These are phyloP conservation scores for Paraplagusia blochii DNA, from an alignment of 2,113 vertebrate genomes.

Conservation along the genomic window DNA sequence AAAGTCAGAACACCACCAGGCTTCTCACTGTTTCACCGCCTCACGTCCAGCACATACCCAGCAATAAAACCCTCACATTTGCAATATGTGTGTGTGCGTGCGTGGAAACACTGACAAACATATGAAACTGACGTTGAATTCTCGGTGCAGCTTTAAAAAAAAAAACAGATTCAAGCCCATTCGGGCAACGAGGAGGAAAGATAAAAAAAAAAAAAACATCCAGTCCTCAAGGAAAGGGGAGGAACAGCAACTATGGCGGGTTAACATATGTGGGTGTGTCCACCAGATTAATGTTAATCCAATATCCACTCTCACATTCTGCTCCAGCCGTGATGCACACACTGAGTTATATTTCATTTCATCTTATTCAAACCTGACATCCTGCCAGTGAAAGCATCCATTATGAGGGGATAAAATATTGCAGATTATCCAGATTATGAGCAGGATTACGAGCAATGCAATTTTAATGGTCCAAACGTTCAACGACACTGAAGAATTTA, in stretches of 20 bases:
- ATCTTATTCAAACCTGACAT: background rate
- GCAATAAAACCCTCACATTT: slow-evolving; percentile 20
- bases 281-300: background rate
- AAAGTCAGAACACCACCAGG: slow-evolving; percentile 30
- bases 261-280: background rate
- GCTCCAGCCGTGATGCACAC: background rate
- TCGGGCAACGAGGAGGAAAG: background rate
- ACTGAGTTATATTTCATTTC: background rate
- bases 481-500: no score
- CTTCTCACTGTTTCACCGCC: slow-evolving; percentile 11
- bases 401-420: background rate
- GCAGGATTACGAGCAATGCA: no score
- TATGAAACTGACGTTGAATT: background rate
- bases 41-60: slow-evolving; percentile 3
- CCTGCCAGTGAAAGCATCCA: background rate
- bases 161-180: background rate
- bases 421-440: no score
- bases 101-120: background rate
- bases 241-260: background rate
- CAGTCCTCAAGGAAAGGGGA: background rate
- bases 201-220: background rate
- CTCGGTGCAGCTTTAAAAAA: background rate
- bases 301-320: background rate
- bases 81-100: no score
- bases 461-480: no score